Base-by-base conservation (phyloP, 2,888 invertebrate genomes). In the Cephus nigrinus region DNA sequence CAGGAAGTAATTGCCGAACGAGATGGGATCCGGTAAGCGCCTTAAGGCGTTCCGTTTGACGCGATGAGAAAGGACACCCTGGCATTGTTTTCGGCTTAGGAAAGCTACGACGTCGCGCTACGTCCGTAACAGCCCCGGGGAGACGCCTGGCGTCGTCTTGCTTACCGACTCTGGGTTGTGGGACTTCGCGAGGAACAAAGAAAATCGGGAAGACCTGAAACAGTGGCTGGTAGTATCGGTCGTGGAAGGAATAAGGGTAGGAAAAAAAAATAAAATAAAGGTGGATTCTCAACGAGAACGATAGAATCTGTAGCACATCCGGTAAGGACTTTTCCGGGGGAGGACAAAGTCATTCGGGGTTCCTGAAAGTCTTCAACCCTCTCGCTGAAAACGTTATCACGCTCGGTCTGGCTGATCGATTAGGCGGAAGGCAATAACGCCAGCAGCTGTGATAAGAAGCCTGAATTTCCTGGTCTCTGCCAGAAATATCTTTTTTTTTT, bases 341-440 rank as follows among this genome's bases (percentile, higher is more conserved):
- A 32, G 32, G 40, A 40, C 40, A 40, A 40, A 40, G 40, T 40
- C 40, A 15, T 40, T 40, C 40, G 40, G 40, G 40, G 15, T 15
- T 40, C 40, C 40, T 15, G 15, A 40, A 15, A 40, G 15, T 15
- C 40, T 69, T 69, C 69, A 69, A 69, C 69, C 69, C 69, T 69
- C 69, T 69, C 69, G 30, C 69, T 30, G 75, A 69, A 78, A 82
- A 84, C 84, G 85, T 87, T 85, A 85, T 82, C 81, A 85, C 86
- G 84, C 83, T 84, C 81, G 85, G 82, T 71, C 85, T 84, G 82
- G 78, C 74, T 76, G 83, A 76, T 83, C 85, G 85, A 88, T 88
- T 88, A 87, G 85, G 83, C 81, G 85, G 86, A 85, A 88, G 85
- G 82, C 88, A 87, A 87, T 88, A 86, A 86, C 81, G 82, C 83